Base-by-base conservation (phyloP, 2,113 vertebrate species). In the Podiceps cristatus region DNA sequence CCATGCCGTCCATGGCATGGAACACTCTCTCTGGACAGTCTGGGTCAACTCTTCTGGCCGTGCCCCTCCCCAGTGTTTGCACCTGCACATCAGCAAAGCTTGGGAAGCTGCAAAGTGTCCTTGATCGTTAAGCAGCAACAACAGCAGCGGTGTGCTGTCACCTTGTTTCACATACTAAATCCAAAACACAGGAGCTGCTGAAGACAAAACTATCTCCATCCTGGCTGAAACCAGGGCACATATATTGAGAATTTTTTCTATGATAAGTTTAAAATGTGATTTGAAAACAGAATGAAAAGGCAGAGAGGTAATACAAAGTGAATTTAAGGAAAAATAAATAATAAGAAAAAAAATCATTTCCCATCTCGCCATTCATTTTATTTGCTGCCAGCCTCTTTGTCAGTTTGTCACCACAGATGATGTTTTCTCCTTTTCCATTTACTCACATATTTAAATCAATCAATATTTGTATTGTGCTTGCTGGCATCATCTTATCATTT, bases 391-490 rank as follows among this genome's bases (percentile, higher is more conserved):
- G 64, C n/a, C 10, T 92, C 33, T 94, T 68, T 92, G 88, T 83
- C 78, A 53, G 33, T 82, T 88, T 93, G 35, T 71, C 50, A 87
- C 44, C 59, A 31, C 17, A 90, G 20, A 47, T 59, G 87, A 71
- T 69, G n/a, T 19, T 91, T 92, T 96, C 64, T 88, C 23, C 27
- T 78, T 64, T 90, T 44, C 66, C 2, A 2, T 75, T 95, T 42
- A 17, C 31, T 90, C 67, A 64, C 24, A 23, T 93, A 86, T 93
- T 94, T 87, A 90, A 97, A 91, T 73, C 68, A 52, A 71, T 93
- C 59, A 69, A 87, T 98, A 91, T 94, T 95, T 96, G 77, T 79
- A 24, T 90, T 95, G 60, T 95, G 53, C 59, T 91, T 56, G 10
- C 45, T 75, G 81, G 67, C 87, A 95, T 80, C 71, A 45, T 69